Conservation (phyloP, 2,797 vertebrate species). For the Menidia menidia region DNA sequence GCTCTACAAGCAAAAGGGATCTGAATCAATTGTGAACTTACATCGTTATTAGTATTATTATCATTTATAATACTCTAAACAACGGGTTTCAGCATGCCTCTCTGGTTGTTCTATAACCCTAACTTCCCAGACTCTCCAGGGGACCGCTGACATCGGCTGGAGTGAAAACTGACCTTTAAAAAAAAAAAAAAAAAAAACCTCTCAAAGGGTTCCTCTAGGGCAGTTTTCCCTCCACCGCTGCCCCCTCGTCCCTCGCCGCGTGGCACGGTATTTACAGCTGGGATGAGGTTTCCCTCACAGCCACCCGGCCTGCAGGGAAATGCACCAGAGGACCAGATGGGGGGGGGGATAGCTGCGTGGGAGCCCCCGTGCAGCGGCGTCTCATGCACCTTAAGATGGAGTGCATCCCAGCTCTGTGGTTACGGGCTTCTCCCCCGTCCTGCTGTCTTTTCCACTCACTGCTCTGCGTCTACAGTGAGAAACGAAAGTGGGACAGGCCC, state of each 20-base stretch:
- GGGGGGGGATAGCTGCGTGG: constrained; percentile 22
- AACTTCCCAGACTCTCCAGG: constrained; percentile 2
- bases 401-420: constrained; percentile 2
- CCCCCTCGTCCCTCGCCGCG: constrained; percentile 11
- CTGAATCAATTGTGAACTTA: constrained; percentile 34
- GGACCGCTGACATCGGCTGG: constrained; percentile 10
- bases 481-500: constrained; percentile 44
- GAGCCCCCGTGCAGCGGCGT: background rate
- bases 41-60: no score
- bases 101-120: background rate
- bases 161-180: constrained; percentile 52
- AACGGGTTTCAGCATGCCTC: constrained; percentile 37
- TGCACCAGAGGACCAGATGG: constrained; percentile 15
- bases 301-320: constrained; percentile 2
- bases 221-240: constrained; percentile 12
- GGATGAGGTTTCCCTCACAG: constrained; percentile 21
- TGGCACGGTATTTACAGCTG: constrained; percentile 37
- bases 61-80: no score
- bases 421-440: constrained; percentile 19
- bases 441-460: constrained; percentile 19
- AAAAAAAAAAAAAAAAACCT: no score
- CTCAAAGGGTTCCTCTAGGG: background rate
- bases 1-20: background rate
- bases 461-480: constrained; percentile 19
- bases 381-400: constrained; percentile 5